Base-by-base conservation (phyloP, 2,113 vertebrate species). In the Sphaerodactylus townsendi region DNA sequence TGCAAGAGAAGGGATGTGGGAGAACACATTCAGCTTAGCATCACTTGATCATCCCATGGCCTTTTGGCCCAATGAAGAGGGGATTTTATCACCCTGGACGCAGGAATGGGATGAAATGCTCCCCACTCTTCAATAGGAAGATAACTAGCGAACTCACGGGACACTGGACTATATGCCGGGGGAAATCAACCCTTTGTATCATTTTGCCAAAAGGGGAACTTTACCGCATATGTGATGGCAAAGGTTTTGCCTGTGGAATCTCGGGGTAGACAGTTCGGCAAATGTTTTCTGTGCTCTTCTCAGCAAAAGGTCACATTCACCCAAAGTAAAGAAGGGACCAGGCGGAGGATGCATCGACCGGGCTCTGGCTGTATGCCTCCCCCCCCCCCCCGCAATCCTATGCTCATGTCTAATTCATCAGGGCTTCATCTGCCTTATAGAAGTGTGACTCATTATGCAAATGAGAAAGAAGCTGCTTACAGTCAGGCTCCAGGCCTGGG, bases 371-470 rank as follows among this genome's bases (percentile, higher is more conserved):
- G 33, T n/a, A 19, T 11, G 15, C 33, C 30, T 15, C 30, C 15
- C 30, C 2, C 5, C 50, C 30, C 44, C 53, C 35, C 10, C 35
- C 19, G 48, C 48, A 3, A 19, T 30, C 37, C 10, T 21, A 41
- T 23, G 10, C 69, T 65, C 59, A 46, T 7, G 30, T 33, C 39
- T 78, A 65, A 5, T 66, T 66, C 41, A 23, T 6, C 17, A 66
- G 30, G 62, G 62, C 62, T 66, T 19, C 62, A 64, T 64, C 37
- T 76, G 48, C n/a, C 41, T 79, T 79, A 13, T 66, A 33, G 44
- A 25, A 77, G 62, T 48, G 21, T 76, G 71, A 83, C 81, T 83
- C 81, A 83, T 74, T 35, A 83, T 83, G 81, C 81, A 83, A 83
- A 83, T 75, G 3, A 83, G n/a, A 21, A 50, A 66, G 62, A 5